Evolutionary conservation across 2,888 invertebrate genomes (phyloP), one percentile per base, ranked within the genome.

Genomic region (Hydrotaea cyrtoneurina): DNA sequence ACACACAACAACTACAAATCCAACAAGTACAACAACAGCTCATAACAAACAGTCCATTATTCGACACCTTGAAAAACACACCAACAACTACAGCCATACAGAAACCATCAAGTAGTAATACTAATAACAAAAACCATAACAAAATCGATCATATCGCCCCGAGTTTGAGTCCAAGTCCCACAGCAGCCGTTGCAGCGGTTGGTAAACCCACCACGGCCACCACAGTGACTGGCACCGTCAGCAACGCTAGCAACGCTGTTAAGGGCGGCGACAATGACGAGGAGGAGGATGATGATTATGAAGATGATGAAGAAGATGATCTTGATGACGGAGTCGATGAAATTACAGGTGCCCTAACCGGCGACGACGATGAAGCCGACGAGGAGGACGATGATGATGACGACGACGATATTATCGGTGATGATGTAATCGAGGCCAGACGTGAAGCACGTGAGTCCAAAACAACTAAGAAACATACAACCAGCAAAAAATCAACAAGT

Each of bases 361-460:
- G 95, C 72, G 94, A 93, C 5, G 95, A 95, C 19, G 95, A 95
- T 55, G 92, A 91, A 86, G 95, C 94, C 64, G 94, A 93, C 55
- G 95, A 95, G 39, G 95, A 95, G 26, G 92, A 92, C 86, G 95
- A 95, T 85, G 94, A 95, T 88, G 95, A 95, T 90, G 94, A 94
- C 88, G 93, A 93, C 85, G 94, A 95, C 89, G 94, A 94, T 88
- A 94, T 96, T 92, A 93, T 94, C 90, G 94, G 92, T 83, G 93
- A 94, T 78, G 93, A 93, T 90, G 93, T 94, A 90, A 94, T 95
- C 90, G 95, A 94, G 92, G 95, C 95, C 89, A 94, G 95, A 92
- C 93, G 94, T 93, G 89, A 91, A 91, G 94, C 96, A 96, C 96
- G 97, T 96, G 96, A 97, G 97, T 96, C 96, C 91, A 96, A 86